A percentile compares a stretch with the other conserved stretches of the same genome.
phyloP scores from a whole-genome alignment of 2,797 vertebrate species.

The Anolis apletophallus region DNA sequence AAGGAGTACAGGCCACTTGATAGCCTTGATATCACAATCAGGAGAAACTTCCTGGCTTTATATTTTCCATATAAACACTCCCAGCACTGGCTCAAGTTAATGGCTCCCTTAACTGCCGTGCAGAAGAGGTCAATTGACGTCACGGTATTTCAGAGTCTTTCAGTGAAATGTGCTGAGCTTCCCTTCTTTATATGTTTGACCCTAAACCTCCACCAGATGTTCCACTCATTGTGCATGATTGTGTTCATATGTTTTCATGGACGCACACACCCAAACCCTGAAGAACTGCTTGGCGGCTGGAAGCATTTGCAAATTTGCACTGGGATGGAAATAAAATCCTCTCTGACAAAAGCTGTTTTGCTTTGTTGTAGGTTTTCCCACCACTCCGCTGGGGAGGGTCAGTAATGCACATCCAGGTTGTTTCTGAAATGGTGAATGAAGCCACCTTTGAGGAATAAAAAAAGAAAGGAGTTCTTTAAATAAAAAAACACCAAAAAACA shows the following conservation, averaged over 20 bases:
- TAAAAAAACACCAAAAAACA: too few relatives aligned
- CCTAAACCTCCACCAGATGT: constrained; percentile 84
- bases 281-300: constrained; percentile 53
- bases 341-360: constrained; percentile 18
- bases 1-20: constrained; percentile 64
- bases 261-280: constrained; percentile 55
- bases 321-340: constrained; percentile 62
- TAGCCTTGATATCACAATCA: constrained; percentile 76
- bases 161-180: constrained; percentile 73
- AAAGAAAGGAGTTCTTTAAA: background rate
- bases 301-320: constrained; percentile 59
- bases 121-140: constrained; percentile 80
- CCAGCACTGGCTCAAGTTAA: constrained; percentile 71
- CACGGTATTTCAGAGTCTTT: constrained; percentile 69
- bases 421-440: background rate
- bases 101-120: constrained; percentile 68
- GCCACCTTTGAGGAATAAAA: background rate
- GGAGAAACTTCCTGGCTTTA: constrained; percentile 80
- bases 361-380: constrained; percentile 40
- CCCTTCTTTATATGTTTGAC: constrained; percentile 79
- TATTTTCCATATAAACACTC: constrained; percentile 82
- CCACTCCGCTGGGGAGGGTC: fast-evolving
- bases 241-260: constrained; percentile 35
- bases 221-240: constrained; percentile 44
- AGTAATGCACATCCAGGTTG: background rate